These are phyloP conservation scores for Psittacus erithacus DNA, from an alignment of 2,113 vertebrate species.

Conservation along the genomic window DNA sequence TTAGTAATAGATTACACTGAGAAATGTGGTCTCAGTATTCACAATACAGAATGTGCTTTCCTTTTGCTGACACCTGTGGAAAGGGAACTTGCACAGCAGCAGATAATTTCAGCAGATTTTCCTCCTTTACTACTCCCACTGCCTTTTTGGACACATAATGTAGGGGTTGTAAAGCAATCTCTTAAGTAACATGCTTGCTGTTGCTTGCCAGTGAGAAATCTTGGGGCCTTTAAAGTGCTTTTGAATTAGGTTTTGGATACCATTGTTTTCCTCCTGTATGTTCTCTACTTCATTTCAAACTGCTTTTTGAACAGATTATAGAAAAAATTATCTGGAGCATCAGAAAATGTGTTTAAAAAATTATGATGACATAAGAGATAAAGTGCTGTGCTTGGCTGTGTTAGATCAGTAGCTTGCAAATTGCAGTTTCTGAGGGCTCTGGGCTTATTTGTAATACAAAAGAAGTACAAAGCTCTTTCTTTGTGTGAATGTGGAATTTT, in stretches of 20 bases:
- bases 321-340: not conserved
- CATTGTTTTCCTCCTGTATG: not conserved
- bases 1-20: not conserved
- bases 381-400: not conserved
- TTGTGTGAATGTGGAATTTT: not conserved
- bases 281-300: not conserved
- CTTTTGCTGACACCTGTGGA: conserved; percentile 10
- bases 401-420: not conserved
- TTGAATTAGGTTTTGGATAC: not conserved
- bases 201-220: not conserved
- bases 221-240: not conserved
- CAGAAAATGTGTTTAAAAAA: not conserved
- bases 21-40: not conserved
- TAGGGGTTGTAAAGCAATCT: not conserved
- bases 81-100: conserved; percentile 7
- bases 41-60: not conserved
- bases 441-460: not conserved
- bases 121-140: not conserved
- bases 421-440: not conserved
- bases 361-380: not conserved
- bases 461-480: not conserved
- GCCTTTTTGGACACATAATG: not conserved
- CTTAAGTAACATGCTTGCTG: not conserved
- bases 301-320: not conserved
- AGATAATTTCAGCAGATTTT: not conserved